These are phyloP conservation scores for Odontomyia ornata DNA, from an alignment of 2,888 invertebrate genomes.

Conservation along the genomic window DNA sequence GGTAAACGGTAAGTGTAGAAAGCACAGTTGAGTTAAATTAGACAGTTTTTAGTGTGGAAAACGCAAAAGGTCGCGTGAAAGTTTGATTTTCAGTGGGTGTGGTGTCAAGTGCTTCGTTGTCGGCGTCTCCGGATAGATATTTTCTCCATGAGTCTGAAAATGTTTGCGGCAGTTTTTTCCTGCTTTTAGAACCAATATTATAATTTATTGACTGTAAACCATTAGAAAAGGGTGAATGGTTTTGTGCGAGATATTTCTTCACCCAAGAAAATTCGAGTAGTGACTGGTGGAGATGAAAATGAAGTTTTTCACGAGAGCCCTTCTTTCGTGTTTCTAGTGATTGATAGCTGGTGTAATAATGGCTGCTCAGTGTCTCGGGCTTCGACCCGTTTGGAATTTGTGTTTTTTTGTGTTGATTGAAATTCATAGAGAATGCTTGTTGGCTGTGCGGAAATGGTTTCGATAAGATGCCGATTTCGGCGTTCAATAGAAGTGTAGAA, in stretches of 20 bases:
- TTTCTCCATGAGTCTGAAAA: not conserved
- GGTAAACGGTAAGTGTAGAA: constrained; percentile 50
- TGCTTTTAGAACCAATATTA: not conserved
- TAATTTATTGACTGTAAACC: not conserved
- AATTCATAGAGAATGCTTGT: not conserved
- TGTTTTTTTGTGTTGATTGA: constrained; percentile 10
- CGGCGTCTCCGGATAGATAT: constrained; percentile 29
- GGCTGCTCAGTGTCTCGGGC: constrained; percentile 19
- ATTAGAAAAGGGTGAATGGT: not conserved
- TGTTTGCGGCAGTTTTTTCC: not conserved
- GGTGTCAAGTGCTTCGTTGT: constrained; percentile 30
- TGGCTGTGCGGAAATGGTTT: not conserved
- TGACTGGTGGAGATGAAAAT: not conserved
- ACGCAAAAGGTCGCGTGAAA: not conserved
- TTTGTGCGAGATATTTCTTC: not conserved
- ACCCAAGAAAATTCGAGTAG: not conserved
- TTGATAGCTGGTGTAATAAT: constrained; percentile 13
- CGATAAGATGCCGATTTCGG: not conserved
- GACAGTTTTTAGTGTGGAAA: not conserved
- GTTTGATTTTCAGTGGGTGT: constrained; percentile 29
- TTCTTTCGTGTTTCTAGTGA: not conserved
- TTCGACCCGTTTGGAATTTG: constrained; percentile 12
- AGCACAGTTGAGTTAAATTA: not conserved
- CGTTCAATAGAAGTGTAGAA: not conserved
- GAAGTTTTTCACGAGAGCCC: not conserved